A percentile compares a stretch with the other conserved stretches of the same genome.
Conservation (phyloP, 2,888 invertebrate species). For the Drosophila nigricruria region DNA sequence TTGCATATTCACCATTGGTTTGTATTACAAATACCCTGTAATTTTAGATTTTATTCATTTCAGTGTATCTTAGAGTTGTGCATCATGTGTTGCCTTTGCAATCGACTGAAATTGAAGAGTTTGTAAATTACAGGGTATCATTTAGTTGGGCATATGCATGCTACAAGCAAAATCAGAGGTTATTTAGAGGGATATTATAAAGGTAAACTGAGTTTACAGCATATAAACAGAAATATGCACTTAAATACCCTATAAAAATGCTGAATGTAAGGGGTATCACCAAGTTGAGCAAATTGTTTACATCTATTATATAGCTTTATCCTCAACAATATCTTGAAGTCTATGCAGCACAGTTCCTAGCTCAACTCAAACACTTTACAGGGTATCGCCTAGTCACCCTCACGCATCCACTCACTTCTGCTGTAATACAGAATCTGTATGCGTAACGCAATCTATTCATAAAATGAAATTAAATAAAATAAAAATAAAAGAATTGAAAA, state of each 20-base stretch:
- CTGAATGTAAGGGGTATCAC: not conserved
- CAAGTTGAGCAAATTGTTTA: too few relatives aligned
- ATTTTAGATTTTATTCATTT: too few relatives aligned
- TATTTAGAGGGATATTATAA: not conserved
- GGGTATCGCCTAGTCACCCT: slow-evolving; percentile 14
- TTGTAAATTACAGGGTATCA: not conserved
- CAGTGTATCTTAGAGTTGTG: not conserved
- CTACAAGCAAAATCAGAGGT: too few relatives aligned
- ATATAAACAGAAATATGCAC: not conserved
- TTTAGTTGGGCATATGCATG: too few relatives aligned
- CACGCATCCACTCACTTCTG: not conserved
- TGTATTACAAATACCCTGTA: slow-evolving; percentile 29
- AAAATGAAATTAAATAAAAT: slow-evolving; percentile 79
- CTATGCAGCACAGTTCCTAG: not conserved
- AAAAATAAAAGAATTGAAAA: slow-evolving; percentile 51
- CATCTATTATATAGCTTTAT: too few relatives aligned
- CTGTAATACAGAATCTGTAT: slow-evolving; percentile 64
- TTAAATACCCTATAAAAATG: too few relatives aligned
- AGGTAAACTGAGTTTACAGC: not conserved
- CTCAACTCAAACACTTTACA: not conserved
- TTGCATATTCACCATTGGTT: slow-evolving; percentile 46
- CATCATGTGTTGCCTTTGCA: too few relatives aligned
- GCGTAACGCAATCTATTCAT: slow-evolving; percentile 82
- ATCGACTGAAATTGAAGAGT: not conserved
- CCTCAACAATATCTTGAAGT: too few relatives aligned